Evolutionary conservation across 1,140 invertebrate genomes (phyloP), one percentile per base, ranked within the genome.

Genomic region (Trichogramma pretiosum): DNA sequence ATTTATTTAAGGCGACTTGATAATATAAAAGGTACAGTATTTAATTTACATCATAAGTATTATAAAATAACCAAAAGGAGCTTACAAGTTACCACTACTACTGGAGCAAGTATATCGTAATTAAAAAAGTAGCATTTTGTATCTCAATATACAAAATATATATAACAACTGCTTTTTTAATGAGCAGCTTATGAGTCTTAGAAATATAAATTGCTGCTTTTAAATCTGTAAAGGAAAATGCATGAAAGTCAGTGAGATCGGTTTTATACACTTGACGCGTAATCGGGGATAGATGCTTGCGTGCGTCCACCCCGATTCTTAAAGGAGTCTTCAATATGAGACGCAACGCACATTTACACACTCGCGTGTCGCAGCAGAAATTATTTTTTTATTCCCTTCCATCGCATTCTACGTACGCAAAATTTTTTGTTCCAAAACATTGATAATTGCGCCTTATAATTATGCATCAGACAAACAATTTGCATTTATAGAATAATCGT

Each of bases 1-100:
- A 61, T 60, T 63, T 55, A 56, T 55, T 48, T 63, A 62, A 61
- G 59, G 57, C 61, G 59, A 58, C 58, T 60, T 62, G 61, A 62
- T 53, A 60, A 50, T 63, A 59, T 60, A 58, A 62, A 62, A 60
- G 59, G 63, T 13, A 30, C 8, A 9, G 26, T 30, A 9, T 8
- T 30, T 13, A 30, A 30, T 30, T 30, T 8, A 30, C 26, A 30
- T 7, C 7, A 30, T 13, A 30, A 30, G 26, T 8, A 30, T 30
- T 30, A 9, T 30, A 60, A 59, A 63, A 61, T 64, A n/a, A 7
- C 13, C 35, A 49, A 64, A 64, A 60, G 57, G 55, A 60, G 53
- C 55, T 59, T 60, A 59, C 56, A 40, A 42, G n/a, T n/a, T n/a
- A 54, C 40, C 32, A 41, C 13, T 48, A 34, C 30, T 62, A 62